Percentiles rank a stretch among this genome's conserved stretches.
Conservation (phyloP, 53 echinoderm and acorn worm genomes). For the Temnopleurus reevesii region DNA sequence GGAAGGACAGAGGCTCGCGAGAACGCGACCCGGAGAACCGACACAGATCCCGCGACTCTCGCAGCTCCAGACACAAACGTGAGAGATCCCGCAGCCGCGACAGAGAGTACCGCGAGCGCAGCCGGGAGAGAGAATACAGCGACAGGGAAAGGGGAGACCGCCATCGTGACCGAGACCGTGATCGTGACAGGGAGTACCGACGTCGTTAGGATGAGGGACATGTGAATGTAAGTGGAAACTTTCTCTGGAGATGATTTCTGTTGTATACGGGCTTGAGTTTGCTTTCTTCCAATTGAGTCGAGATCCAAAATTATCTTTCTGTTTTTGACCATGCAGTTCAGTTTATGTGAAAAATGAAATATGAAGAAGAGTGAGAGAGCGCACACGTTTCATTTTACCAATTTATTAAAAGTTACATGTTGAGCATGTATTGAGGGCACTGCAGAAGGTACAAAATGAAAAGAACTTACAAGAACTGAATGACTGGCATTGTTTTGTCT, state of each 20-base stretch:
- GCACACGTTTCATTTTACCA: no score
- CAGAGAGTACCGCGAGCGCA: conserved; percentile 84
- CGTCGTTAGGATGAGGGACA: conserved; percentile 65
- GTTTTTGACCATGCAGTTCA: background rate
- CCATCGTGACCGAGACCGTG: conserved; percentile 78
- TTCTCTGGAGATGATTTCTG: background rate
- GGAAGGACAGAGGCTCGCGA: conserved; percentile 79
- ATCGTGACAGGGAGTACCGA: conserved; percentile 74
- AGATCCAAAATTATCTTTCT: background rate
- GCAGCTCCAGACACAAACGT: conserved; percentile 85
- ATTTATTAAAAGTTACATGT: no score
- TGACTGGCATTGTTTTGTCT: no score
- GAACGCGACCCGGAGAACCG: conserved; percentile 83
- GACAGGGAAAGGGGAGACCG: conserved; percentile 67
- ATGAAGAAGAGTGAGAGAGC: no score
- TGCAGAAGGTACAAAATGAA: no score
- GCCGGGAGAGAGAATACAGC: conserved; percentile 78
- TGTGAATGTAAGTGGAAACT: background rate
- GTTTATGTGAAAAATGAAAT: background rate
- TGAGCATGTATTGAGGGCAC: no score
- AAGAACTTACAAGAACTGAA: no score
- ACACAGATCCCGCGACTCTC: conserved; percentile 77
- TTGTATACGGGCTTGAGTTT: background rate
- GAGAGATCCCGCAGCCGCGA: conserved; percentile 90
- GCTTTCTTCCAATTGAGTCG: background rate